Evolutionary conservation across 2,113 vertebrate species (phyloP).

Genomic region (Lanius collurio): DNA sequence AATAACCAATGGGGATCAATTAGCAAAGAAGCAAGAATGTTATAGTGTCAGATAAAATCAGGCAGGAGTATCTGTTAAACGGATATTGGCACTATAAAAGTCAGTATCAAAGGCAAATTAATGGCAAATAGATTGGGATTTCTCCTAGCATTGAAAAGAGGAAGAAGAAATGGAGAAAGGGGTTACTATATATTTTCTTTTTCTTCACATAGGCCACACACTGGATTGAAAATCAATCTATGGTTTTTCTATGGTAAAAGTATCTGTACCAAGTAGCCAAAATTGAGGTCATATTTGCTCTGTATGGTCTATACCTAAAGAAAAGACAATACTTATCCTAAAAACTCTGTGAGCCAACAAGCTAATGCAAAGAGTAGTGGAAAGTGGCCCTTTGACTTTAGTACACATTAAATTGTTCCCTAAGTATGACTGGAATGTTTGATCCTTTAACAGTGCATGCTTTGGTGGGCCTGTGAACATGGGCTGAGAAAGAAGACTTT

Average conservation of each 20-base stretch:
- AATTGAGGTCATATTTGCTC: background rate
- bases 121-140: background rate
- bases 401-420: background rate
- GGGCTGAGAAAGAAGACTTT: background rate
- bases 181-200: background rate
- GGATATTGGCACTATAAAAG: background rate
- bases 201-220: background rate
- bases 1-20: background rate
- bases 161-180: background rate
- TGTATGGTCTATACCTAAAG: background rate
- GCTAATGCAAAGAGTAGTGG: background rate
- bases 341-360: background rate
- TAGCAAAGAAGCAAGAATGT: background rate
- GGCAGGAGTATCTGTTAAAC: background rate
- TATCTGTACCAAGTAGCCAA: background rate
- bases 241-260: background rate
- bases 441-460: background rate
- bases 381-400: background rate
- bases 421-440: background rate
- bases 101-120: background rate
- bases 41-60: background rate
- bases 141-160: background rate
- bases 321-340: background rate
- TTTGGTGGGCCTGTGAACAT: fast-evolving
- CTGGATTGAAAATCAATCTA: background rate